Conservation (phyloP, 2,797 vertebrate genomes). For the Sus cebifrons region DNA sequence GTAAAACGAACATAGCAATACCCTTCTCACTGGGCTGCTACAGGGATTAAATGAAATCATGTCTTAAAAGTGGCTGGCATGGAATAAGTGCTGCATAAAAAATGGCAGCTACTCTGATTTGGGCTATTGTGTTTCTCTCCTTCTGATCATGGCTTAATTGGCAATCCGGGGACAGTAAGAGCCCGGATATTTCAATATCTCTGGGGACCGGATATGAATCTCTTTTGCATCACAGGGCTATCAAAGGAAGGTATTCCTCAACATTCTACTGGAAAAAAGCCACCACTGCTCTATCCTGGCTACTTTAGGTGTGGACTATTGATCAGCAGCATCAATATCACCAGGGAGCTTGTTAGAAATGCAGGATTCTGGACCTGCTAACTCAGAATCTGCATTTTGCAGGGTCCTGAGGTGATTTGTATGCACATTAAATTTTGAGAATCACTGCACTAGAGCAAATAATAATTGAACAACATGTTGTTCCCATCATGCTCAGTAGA, state of each 20-base stretch:
- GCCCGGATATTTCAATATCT: neutral
- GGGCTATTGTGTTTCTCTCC: neutral
- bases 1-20: neutral
- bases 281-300: neutral
- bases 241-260: neutral
- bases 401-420: neutral
- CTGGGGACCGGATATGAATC: slow-evolving; percentile 54
- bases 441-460: neutral
- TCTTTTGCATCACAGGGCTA: neutral
- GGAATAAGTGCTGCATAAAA: neutral
- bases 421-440: neutral
- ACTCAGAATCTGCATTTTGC: neutral
- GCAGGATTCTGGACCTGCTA: neutral
- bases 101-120: neutral
- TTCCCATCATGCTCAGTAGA: too few relatives aligned
- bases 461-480: neutral
- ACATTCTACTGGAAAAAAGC: neutral
- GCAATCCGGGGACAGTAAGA: neutral
- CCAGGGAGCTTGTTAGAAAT: neutral
- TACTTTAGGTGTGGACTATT: neutral
- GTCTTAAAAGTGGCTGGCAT: neutral
- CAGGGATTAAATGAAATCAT: neutral
- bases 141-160: neutral
- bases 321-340: fast-evolving
- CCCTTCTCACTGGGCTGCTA: neutral